A percentile compares a stretch with the other conserved stretches of the same genome.
Conservation (phyloP, 2,797 vertebrate genomes). For the Xyrichtys novacula region DNA sequence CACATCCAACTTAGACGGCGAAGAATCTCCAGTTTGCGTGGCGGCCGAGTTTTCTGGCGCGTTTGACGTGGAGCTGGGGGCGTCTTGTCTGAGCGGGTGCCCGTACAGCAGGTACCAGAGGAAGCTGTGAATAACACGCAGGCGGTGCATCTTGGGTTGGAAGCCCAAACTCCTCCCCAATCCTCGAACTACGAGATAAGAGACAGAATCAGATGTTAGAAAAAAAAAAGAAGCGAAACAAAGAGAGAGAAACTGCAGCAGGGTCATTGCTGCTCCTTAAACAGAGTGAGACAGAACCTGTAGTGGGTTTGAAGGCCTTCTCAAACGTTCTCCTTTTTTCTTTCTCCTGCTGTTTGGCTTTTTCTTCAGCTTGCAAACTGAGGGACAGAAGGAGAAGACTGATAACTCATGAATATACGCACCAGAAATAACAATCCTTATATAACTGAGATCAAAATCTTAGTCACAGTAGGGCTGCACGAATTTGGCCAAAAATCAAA, state of each 20-base stretch:
- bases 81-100: slow-evolving; percentile 77
- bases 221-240: too few relatives aligned
- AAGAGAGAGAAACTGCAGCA: too few relatives aligned
- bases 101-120: slow-evolving; percentile 95
- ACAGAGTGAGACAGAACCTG: slow-evolving; percentile 78
- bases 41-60: slow-evolving; percentile 6
- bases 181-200: slow-evolving; percentile 86
- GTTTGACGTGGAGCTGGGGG: slow-evolving; percentile 5
- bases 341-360: slow-evolving; percentile 30
- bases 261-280: not conserved
- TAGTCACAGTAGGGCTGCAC: not conserved
- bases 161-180: slow-evolving; percentile 91
- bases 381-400: not conserved
- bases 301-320: slow-evolving; percentile 86
- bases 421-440: not conserved
- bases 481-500: too few relatives aligned
- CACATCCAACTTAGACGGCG: slow-evolving; percentile 4
- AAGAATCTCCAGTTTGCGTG: not conserved
- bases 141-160: slow-evolving; percentile 96
- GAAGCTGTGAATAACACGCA: slow-evolving; percentile 89
- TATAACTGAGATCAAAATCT: not conserved
- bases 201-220: not conserved
- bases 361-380: slow-evolving; percentile 58
- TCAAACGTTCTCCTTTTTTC: slow-evolving; percentile 62
- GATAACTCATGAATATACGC: not conserved